Evolutionary conservation across 2,113 vertebrate species (phyloP).

Genomic region (cattle (Bos taurus)): DNA sequence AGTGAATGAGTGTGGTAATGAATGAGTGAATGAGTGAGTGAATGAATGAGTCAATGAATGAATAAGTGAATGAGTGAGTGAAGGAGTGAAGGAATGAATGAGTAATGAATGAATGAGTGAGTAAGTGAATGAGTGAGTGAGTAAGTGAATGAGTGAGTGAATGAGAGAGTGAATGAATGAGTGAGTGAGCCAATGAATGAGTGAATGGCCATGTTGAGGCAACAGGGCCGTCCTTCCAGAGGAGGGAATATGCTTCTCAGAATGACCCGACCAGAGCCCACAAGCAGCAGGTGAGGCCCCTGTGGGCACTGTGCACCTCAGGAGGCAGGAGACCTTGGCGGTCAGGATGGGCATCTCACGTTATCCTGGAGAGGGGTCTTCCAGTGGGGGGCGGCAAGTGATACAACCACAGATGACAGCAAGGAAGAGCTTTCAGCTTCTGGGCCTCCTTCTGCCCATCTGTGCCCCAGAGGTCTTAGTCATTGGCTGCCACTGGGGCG

Average conservation of each 20-base stretch:
- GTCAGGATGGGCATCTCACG: accelerated
- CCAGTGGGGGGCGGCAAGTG: neutral
- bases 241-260: accelerated
- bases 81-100: no score
- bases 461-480: accelerated
- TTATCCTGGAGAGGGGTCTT: neutral
- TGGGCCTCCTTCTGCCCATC: neutral
- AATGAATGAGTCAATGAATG: neutral
- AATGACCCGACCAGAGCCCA: neutral
- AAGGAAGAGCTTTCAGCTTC: neutral
- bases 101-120: no score
- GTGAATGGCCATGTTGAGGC: accelerated
- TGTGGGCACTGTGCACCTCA: neutral
- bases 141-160: no score
- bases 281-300: neutral
- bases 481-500: accelerated
- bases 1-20: accelerated
- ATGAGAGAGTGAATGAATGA: no score
- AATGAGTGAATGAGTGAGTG: accelerated
- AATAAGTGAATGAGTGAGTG: neutral
- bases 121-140: accelerated
- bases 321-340: neutral
- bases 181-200: neutral
- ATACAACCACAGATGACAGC: accelerated
- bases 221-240: neutral